Conservation (phyloP, 2,797 vertebrate genomes). For the Lacerta viridis region DNA sequence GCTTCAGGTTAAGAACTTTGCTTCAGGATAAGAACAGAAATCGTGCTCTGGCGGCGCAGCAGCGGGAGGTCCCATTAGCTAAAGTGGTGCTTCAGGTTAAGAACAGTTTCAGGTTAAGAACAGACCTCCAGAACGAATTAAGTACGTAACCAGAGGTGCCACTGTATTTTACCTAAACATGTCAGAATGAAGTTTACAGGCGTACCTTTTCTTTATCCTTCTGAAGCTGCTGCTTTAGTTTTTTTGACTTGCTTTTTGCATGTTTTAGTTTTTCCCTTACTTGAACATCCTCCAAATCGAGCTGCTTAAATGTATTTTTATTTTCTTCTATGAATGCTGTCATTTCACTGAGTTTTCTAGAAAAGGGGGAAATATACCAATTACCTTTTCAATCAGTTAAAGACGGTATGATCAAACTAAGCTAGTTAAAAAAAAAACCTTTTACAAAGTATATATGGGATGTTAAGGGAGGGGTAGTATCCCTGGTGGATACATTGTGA, state of each 20-base stretch:
- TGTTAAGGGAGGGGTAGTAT: too few relatives aligned
- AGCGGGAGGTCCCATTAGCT: too few relatives aligned
- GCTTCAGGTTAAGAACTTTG: too few relatives aligned
- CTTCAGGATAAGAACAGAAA: too few relatives aligned
- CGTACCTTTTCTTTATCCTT: constrained; percentile 96
- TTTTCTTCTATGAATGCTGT: constrained; percentile 90
- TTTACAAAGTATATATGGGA: too few relatives aligned
- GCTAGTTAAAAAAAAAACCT: background rate
- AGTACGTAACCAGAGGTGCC: too few relatives aligned
- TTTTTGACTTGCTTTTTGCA: constrained; percentile 91
- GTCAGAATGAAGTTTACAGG: background rate
- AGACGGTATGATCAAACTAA: background rate
- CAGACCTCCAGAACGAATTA: too few relatives aligned
- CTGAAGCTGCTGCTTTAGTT: constrained; percentile 92
- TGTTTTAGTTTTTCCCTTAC: constrained; percentile 95
- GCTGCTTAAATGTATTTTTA: constrained; percentile 93
- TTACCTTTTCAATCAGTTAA: constrained; percentile 34
- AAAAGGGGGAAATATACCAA: constrained; percentile 7
- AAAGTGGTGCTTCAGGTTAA: too few relatives aligned
- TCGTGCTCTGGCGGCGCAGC: too few relatives aligned
- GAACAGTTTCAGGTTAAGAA: too few relatives aligned
- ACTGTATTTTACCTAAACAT: background rate
- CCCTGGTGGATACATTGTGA: too few relatives aligned
- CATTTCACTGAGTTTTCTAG: constrained; percentile 91
- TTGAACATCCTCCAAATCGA: constrained; percentile 96